Evolutionary conservation across 2,888 invertebrate species (phyloP).

Genomic region (Creontiades dilutus): DNA sequence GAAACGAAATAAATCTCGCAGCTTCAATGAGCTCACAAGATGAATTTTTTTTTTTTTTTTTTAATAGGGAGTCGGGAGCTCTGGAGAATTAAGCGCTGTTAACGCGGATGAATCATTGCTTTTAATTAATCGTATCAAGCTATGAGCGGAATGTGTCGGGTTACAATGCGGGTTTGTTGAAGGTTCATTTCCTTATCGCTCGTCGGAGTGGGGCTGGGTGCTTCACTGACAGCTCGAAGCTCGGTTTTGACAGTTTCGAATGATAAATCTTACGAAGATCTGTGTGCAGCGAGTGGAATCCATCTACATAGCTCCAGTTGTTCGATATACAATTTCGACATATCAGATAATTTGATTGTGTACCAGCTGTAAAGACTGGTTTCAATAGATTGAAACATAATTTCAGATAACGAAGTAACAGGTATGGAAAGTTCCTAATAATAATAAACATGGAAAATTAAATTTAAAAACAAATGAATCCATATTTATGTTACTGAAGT

Average conservation of each 20-base stretch:
- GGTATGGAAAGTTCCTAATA: no score
- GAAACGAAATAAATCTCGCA: constrained; percentile 41
- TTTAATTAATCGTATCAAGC: constrained; percentile 9
- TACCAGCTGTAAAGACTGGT: no score
- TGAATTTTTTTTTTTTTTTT: not conserved
- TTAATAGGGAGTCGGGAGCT: not conserved
- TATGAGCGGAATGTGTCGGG: constrained; percentile 3
- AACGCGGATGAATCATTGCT: constrained; percentile 6
- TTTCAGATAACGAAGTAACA: no score
- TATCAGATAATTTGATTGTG: no score
- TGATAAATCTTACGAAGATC: not conserved
- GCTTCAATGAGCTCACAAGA: constrained; percentile 31
- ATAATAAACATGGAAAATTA: no score
- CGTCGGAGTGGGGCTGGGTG: not conserved
- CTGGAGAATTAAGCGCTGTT: constrained; percentile 1
- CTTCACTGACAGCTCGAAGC: not conserved
- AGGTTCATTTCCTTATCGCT: constrained; percentile 8
- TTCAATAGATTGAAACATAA: no score
- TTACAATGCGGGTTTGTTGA: constrained; percentile 18
- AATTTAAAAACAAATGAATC: no score
- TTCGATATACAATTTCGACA: no score
- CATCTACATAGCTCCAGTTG: no score
- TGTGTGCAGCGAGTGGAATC: no score
- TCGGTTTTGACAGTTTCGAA: not conserved
- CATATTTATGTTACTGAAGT: no score